These are phyloP conservation scores for Pseudolaguvia tuberculata DNA, from an alignment of 2,113 vertebrate species.

Conservation along the genomic window DNA sequence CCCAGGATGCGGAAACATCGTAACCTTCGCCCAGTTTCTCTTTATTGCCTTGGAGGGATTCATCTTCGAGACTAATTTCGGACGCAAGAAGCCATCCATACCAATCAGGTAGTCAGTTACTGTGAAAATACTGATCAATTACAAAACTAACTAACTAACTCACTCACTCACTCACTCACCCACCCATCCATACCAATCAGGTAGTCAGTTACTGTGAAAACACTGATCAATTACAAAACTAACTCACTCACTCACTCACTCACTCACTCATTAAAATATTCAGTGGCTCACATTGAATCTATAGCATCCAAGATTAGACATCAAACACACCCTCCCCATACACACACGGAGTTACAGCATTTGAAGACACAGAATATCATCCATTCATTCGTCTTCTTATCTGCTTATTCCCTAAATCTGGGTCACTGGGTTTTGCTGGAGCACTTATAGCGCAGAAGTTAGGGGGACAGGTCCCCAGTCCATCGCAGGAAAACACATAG, in stretches of 20 bases:
- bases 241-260: neutral
- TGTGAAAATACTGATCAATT: neutral
- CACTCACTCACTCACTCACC: no score
- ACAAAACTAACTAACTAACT: no score
- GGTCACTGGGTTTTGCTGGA: no score
- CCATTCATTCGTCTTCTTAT: no score
- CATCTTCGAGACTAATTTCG: conserved; percentile 83
- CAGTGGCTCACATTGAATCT: neutral
- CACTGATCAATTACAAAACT: no score
- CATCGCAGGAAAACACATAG: no score
- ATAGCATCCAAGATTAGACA: neutral
- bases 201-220: conserved; percentile 58
- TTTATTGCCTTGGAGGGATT: conserved; percentile 93
- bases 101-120: conserved; percentile 76
- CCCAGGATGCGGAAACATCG: conserved; percentile 94
- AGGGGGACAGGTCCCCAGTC: no score
- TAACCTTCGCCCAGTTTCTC: conserved; percentile 91
- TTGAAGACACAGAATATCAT: no score
- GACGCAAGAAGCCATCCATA: conserved; percentile 82
- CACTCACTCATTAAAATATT: neutral
- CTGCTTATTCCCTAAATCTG: no score
- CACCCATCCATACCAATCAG: conserved; percentile 82
- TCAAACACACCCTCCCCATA: neutral
- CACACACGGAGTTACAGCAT: neutral
- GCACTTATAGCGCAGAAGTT: no score